Evolutionary conservation across 2,888 invertebrate genomes (phyloP), one percentile per base, ranked within the genome.

Genomic region (Drosophila meridionalis): DNA sequence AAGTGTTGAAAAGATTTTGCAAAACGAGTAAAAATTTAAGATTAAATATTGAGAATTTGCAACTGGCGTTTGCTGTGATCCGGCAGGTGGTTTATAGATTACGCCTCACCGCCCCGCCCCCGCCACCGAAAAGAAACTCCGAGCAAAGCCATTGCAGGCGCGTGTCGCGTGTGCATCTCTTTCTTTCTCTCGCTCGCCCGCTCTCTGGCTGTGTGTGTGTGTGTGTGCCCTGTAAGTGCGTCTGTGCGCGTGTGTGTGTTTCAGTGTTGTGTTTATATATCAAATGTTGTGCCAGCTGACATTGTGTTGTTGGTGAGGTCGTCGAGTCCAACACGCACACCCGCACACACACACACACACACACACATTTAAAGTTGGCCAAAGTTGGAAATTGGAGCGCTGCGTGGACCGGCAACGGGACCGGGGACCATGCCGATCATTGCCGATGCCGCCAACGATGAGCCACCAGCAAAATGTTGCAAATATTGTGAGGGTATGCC

Each of bases 391-490:
- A 42, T 69, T 69, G 70, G 70, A 66, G 53, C 36, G 47, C 53
- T 52, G 57, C 58, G 59, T 58, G 58, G 57, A 56, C 53, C 73
- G 69, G 63, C 45, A 61, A 47, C 67, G 58, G 70, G 52, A 57
- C 63, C 71, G 69, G 92, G 94, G 94, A 94, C 92, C 93, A 95
- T 95, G 95, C 95, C 95, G 94, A 95, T 95, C 93, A 94, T 94
- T 94, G 94, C 94, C 93, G 94, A 94, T 93, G 93, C 93, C 94
- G 78, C 69, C 85, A 86, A 88, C 88, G 95, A 95, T 94, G 95
- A 95, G 94, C 96, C 97, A 94, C 96, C 96, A 95, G 96, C 97
- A 94, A 97, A 97, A 95, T 96, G 97, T 96, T 97, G 97, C 96
- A 96, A 96, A 95, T 96, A 96, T 94, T 97, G 97, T 96, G 97